phyloP scores from a whole-genome alignment of 2,888 invertebrate species.

The Siphonodentalium dalli region DNA sequence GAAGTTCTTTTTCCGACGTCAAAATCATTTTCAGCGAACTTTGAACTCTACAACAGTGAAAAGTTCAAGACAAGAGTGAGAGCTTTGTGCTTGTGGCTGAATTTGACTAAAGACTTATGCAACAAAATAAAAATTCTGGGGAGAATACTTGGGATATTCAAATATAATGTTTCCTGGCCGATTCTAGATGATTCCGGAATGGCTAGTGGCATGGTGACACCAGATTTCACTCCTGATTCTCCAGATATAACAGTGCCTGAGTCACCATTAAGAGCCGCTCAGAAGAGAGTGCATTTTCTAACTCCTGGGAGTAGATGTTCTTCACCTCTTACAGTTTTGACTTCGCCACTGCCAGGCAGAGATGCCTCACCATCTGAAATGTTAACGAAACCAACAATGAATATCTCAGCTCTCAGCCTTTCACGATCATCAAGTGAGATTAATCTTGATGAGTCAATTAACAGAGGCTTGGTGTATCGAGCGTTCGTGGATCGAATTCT shows the following conservation, averaged over 20 bases:
- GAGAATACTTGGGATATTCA: too few species aligned
- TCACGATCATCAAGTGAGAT: conserved; percentile 54
- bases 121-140: conserved; percentile 77
- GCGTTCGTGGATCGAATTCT: conserved; percentile 86
- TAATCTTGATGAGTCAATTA: conserved; percentile 48
- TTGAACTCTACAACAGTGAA: conserved; percentile 74
- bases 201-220: not conserved
- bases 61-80: conserved; percentile 75
- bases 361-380: not conserved
- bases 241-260: too few species aligned
- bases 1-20: conserved; percentile 85
- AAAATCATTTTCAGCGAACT: conserved; percentile 78
- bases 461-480: conserved; percentile 64
- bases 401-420: conserved; percentile 30
- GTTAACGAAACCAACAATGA: not conserved
- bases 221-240: not conserved
- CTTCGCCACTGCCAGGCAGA: conserved; percentile 38
- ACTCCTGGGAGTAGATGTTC: too few species aligned
- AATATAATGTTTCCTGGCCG: conserved; percentile 59
- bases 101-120: conserved; percentile 84
- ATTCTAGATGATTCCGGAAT: conserved; percentile 50
- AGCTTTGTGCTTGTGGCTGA: conserved; percentile 91
- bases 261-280: too few species aligned
- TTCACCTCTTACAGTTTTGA: too few species aligned
- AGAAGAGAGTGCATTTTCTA: too few species aligned